Conservation (phyloP, 2,888 invertebrate genomes). For the Caenorhabditis sp. region DNA sequence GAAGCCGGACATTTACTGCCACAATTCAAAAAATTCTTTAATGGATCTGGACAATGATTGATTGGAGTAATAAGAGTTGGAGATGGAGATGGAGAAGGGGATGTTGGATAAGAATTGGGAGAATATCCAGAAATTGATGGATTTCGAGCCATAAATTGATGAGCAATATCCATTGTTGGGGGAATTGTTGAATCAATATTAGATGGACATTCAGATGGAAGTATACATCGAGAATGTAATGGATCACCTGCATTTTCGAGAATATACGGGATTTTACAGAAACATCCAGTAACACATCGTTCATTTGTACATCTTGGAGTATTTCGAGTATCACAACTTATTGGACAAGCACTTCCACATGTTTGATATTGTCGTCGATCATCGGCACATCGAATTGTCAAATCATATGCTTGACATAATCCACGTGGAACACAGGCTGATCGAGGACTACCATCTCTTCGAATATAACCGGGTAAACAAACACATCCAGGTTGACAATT, state of each 20-base stretch:
- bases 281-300: conserved; percentile 56
- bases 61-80: no score
- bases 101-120: conserved; percentile 18
- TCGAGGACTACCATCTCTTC: conserved; percentile 47
- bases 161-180: conserved; percentile 19
- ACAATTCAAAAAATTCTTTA: conserved; percentile 56
- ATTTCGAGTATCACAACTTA: conserved; percentile 51
- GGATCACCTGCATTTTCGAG: conserved; percentile 55
- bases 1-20: conserved; percentile 52
- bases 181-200: conserved; percentile 8
- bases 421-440: conserved; percentile 50
- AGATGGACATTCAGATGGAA: conserved; percentile 50
- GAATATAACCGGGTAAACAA: conserved; percentile 53
- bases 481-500: conserved; percentile 53
- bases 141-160: conserved; percentile 29
- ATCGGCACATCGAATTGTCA: conserved; percentile 52
- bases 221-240: conserved; percentile 53
- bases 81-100: conserved; percentile 9
- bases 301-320: conserved; percentile 52
- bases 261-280: conserved; percentile 55
- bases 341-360: conserved; percentile 58
- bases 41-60: conserved; percentile 51
- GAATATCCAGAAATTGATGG: conserved; percentile 13
- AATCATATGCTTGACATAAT: conserved; percentile 49
- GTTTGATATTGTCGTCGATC: conserved; percentile 51